Percentiles rank a stretch among this genome's conserved stretches.
Conservation (phyloP, 2,888 invertebrate species). For the Philopedon plagiatum region DNA sequence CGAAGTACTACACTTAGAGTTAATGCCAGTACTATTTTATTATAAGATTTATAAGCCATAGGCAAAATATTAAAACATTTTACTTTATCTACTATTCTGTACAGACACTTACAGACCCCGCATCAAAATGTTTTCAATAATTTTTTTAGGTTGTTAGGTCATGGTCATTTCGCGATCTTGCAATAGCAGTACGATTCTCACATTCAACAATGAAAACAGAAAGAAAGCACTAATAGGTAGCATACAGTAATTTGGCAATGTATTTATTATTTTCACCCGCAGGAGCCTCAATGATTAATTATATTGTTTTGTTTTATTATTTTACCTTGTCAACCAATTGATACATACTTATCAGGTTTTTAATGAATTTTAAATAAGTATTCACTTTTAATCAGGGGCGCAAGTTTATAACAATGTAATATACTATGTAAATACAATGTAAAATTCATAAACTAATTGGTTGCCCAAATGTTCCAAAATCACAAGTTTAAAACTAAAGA, state of each 20-base stretch:
- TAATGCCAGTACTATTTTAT: not conserved
- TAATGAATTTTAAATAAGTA: too few relatives aligned
- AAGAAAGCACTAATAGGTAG: not conserved
- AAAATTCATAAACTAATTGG: too few relatives aligned
- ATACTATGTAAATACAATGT: too few relatives aligned
- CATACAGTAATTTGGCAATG: slow-evolving; percentile 4
- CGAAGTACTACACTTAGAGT: not conserved
- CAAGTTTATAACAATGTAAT: too few relatives aligned
- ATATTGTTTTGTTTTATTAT: not conserved
- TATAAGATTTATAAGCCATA: too few relatives aligned
- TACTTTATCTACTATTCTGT: too few relatives aligned
- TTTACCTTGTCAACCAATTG: not conserved
- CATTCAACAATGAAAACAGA: slow-evolving; percentile 1
- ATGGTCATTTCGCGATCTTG: slow-evolving; percentile 27
- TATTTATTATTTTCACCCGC: not conserved
- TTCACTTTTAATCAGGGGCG: too few relatives aligned
- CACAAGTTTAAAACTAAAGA: too few relatives aligned
- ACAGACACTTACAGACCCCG: too few relatives aligned
- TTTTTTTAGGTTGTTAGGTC: slow-evolving; percentile 39
- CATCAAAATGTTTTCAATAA: slow-evolving; percentile 22
- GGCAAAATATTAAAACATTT: too few relatives aligned
- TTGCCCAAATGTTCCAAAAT: too few relatives aligned
- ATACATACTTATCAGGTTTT: not conserved
- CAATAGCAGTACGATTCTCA: slow-evolving; percentile 5
- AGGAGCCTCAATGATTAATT: slow-evolving; percentile 3